Conservation (phyloP, 2,888 invertebrate species). For the Polymixis flavicincta region DNA sequence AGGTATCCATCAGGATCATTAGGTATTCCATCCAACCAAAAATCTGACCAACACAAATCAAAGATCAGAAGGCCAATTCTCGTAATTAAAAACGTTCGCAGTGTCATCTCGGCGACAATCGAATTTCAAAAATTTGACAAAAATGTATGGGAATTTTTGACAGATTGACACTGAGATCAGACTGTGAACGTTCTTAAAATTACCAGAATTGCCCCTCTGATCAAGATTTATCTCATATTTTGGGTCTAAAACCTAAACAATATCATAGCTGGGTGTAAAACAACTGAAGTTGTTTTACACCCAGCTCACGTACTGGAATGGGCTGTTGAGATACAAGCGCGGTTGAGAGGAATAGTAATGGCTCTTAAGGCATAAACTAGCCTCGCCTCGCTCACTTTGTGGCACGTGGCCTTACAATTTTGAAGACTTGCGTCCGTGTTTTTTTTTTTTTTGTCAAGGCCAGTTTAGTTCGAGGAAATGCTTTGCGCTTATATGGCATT, state of each 20-base stretch:
- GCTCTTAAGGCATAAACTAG: constrained; percentile 17
- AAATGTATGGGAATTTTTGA: too few relatives aligned
- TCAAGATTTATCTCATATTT: constrained; percentile 38
- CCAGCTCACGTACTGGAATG: constrained; percentile 42
- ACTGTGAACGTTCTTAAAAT: too few relatives aligned
- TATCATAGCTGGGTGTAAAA: constrained; percentile 21
- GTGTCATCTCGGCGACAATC: too few relatives aligned
- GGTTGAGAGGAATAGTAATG: constrained; percentile 46
- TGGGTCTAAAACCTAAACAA: constrained; percentile 10
- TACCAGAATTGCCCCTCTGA: too few relatives aligned
- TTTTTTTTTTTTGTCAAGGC: constrained; percentile 1
- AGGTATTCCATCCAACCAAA: neutral
- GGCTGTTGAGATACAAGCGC: constrained; percentile 49
- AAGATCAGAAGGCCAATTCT: too few relatives aligned
- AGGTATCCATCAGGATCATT: too few relatives aligned
- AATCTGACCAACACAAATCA: neutral
- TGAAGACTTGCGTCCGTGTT: neutral
- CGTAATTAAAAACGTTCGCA: too few relatives aligned
- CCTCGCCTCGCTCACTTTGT: constrained; percentile 14
- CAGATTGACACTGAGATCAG: too few relatives aligned
- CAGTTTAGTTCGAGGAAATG: neutral
- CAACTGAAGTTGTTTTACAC: neutral
- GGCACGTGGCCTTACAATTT: constrained; percentile 27
- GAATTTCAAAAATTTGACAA: too few relatives aligned
- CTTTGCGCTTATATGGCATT: too few relatives aligned